Evolutionary conservation across 2,113 vertebrate species (phyloP).

Genomic region (Eublepharis macularius): DNA sequence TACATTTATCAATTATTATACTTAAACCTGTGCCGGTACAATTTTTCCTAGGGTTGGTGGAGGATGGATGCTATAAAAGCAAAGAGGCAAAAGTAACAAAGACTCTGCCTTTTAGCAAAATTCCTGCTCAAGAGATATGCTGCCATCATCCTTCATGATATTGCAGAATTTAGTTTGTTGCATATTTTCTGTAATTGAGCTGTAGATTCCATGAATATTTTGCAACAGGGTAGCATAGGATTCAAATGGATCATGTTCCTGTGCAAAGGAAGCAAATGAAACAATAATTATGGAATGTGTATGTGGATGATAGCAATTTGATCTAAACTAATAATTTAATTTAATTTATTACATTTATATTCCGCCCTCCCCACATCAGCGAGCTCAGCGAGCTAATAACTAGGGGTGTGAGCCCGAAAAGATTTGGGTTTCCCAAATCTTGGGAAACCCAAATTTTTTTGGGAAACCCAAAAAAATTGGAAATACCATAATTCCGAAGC

Average conservation of each 20-base stretch:
- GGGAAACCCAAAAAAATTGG: too few relatives aligned
- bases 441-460: too few relatives aligned
- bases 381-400: too few relatives aligned
- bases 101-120: not conserved
- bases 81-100: not conserved
- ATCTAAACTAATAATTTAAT: not conserved
- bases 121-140: not conserved
- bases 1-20: slow-evolving; percentile 56
- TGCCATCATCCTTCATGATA: not conserved
- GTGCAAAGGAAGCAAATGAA: not conserved
- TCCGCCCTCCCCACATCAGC: too few relatives aligned
- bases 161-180: not conserved
- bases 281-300: not conserved
- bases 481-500: too few relatives aligned
- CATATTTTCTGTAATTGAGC: not conserved
- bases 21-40: not conserved
- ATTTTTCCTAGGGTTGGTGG: not conserved
- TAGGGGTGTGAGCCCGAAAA: too few relatives aligned
- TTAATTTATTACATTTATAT: too few relatives aligned
- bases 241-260: not conserved
- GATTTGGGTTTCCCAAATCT: too few relatives aligned
- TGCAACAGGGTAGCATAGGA: not conserved
- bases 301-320: not conserved
- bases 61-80: not conserved
- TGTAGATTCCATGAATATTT: not conserved